Evolutionary conservation across 2,113 vertebrate genomes (phyloP).

Genomic region (Muntiacus reevesi): DNA sequence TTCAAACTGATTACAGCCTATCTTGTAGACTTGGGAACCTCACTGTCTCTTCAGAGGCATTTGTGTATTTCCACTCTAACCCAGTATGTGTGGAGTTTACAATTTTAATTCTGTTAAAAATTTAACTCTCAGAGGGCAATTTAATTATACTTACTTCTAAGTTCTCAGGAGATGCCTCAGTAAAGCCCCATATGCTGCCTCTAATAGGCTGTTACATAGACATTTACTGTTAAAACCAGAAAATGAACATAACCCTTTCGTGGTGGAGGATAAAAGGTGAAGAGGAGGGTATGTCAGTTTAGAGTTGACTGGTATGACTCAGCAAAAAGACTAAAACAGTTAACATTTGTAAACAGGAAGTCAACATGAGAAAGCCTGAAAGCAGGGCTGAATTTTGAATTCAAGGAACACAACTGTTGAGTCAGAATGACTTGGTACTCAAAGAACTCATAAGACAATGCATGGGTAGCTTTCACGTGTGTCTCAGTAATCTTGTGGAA

Average conservation of each 20-base stretch:
- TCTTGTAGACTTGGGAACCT: background rate
- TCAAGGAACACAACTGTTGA: background rate
- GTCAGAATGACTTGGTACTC: background rate
- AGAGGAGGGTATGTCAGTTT: background rate
- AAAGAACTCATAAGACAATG: background rate
- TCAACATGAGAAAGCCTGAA: background rate
- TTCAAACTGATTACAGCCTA: background rate
- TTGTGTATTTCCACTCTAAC: background rate
- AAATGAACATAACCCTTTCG: background rate
- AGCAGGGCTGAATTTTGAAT: background rate
- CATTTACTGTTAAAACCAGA: background rate
- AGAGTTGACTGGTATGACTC: background rate
- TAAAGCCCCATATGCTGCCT: background rate
- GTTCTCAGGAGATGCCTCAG: background rate
- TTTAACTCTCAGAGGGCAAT: background rate
- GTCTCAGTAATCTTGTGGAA: background rate
- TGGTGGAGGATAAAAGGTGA: background rate
- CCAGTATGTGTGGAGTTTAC: background rate
- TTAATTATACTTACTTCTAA: background rate
- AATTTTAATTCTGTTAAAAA: background rate
- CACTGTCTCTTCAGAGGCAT: background rate
- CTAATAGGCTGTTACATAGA: background rate
- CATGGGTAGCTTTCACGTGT: background rate
- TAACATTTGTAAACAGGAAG: slow-evolving; percentile 12
- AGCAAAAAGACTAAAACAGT: background rate